Conservation (phyloP, 2,888 invertebrate genomes). For the Leptopilina drosophilae region DNA sequence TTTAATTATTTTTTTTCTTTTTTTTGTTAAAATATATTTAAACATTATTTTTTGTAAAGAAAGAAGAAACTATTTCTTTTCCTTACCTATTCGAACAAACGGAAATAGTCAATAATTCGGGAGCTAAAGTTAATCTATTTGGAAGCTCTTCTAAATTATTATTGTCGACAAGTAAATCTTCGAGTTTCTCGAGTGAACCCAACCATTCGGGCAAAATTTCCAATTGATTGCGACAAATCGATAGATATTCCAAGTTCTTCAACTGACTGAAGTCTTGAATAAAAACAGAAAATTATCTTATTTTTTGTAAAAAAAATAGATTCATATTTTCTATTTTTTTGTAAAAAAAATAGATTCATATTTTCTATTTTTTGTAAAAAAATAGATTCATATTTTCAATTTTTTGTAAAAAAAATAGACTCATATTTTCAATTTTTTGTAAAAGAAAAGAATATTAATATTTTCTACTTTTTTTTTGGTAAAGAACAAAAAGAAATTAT, state of each 20-base stretch:
- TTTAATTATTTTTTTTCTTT: not conserved
- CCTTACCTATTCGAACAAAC: slow-evolving; percentile 71
- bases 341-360: too few relatives aligned
- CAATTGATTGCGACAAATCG: slow-evolving; percentile 67
- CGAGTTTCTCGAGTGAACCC: slow-evolving; percentile 66
- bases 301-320: too few relatives aligned
- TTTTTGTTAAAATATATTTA: too few relatives aligned
- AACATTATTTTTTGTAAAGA: slow-evolving; percentile 39
- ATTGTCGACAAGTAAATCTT: slow-evolving; percentile 67
- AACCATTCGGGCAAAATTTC: slow-evolving; percentile 70
- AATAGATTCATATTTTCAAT: too few relatives aligned
- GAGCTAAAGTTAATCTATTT: slow-evolving; percentile 68
- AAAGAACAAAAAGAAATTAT: too few relatives aligned
- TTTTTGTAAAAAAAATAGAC: too few relatives aligned
- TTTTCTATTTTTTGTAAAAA: too few relatives aligned
- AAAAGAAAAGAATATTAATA: too few relatives aligned
- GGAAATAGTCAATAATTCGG: slow-evolving; percentile 64
- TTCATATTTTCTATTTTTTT: too few relatives aligned
- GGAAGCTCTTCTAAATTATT: slow-evolving; percentile 69
- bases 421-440: too few relatives aligned
- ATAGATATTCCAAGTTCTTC: slow-evolving; percentile 64
- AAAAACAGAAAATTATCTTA: not conserved
- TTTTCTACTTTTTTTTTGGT: too few relatives aligned
- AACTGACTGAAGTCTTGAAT: slow-evolving; percentile 64
- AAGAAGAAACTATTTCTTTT: not conserved